Conservation (phyloP, 2,797 vertebrate genomes). For the Poeciliopsis turneri region DNA sequence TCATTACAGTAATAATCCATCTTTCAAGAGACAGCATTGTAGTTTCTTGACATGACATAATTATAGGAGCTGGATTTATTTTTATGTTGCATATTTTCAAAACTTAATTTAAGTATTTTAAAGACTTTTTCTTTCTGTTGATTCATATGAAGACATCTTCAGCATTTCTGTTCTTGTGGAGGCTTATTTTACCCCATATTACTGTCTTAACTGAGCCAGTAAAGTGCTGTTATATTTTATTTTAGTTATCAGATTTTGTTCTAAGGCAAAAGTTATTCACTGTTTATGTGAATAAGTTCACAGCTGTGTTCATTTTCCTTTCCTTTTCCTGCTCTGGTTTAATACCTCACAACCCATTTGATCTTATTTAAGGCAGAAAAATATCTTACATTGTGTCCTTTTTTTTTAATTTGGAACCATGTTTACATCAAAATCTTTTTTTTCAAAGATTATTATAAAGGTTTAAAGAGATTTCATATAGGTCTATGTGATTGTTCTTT, state of each 20-base stretch:
- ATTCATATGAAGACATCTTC: slow-evolving; percentile 5
- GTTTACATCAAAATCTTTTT: slow-evolving; percentile 67
- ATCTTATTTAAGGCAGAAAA: background rate
- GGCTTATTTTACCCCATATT: slow-evolving; percentile 19
- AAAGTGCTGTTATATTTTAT: slow-evolving; percentile 19
- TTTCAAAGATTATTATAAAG: slow-evolving; percentile 35
- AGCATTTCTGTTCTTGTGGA: slow-evolving; percentile 6
- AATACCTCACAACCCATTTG: slow-evolving; percentile 28
- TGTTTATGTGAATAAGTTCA: slow-evolving; percentile 13
- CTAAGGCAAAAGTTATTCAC: slow-evolving; percentile 17
- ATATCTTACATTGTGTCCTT: slow-evolving; percentile 26
- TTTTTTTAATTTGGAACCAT: slow-evolving; percentile 40
- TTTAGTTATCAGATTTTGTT: slow-evolving; percentile 19
- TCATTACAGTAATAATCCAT: background rate
- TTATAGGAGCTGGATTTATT: slow-evolving; percentile 11
- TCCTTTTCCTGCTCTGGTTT: slow-evolving; percentile 43
- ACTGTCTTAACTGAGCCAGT: slow-evolving; percentile 36
- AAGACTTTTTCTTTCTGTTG: background rate
- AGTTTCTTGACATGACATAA: slow-evolving; percentile 14
- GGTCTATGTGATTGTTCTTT: slow-evolving; percentile 37
- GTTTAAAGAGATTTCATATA: slow-evolving; percentile 37
- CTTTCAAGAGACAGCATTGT: slow-evolving; percentile 4
- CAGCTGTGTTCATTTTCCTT: slow-evolving; percentile 30
- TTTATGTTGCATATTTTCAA: slow-evolving; percentile 22
- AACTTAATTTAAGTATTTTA: slow-evolving; percentile 10